phyloP scores from a whole-genome alignment of 2,888 invertebrate species.

The Oligia strigilis region DNA sequence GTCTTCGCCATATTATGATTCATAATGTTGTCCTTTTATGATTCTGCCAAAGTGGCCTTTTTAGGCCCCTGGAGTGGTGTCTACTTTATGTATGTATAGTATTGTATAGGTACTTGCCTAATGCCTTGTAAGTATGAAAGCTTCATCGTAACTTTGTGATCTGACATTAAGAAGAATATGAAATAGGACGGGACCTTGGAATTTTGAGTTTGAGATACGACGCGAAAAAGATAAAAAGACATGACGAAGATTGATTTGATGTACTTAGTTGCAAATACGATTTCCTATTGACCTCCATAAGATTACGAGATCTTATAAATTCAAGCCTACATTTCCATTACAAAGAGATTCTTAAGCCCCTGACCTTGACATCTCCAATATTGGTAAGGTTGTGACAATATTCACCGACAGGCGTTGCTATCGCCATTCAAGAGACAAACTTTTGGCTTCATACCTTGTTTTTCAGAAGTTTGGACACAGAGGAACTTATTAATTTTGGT shows the following conservation, averaged over 20 bases:
- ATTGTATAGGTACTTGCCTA: background rate
- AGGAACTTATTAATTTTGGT: slow-evolving; percentile 15
- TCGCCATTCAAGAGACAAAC: slow-evolving; percentile 8
- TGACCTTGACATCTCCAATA: slow-evolving; percentile 30
- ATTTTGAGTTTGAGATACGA: background rate
- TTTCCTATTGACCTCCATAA: slow-evolving; percentile 18
- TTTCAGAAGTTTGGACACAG: slow-evolving; percentile 13
- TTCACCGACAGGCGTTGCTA: background rate
- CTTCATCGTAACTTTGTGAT: background rate
- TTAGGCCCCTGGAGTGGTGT: background rate
- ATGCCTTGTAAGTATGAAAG: background rate
- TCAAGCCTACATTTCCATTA: background rate
- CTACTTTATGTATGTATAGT: background rate
- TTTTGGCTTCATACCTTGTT: slow-evolving; percentile 11
- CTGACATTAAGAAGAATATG: background rate
- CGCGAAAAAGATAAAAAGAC: background rate
- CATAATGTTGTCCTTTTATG: no score
- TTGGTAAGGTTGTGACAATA: slow-evolving; percentile 2
- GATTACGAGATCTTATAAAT: background rate
- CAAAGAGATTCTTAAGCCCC: background rate
- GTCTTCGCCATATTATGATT: no score
- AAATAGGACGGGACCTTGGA: background rate
- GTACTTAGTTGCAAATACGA: slow-evolving; percentile 18
- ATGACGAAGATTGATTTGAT: slow-evolving; percentile 26
- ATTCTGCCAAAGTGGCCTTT: no score